A percentile compares a stretch with the other conserved stretches of the same genome.
These are phyloP conservation scores for Physocephala rufipes DNA, from an alignment of 2,888 invertebrate species.

Conservation along the genomic window DNA sequence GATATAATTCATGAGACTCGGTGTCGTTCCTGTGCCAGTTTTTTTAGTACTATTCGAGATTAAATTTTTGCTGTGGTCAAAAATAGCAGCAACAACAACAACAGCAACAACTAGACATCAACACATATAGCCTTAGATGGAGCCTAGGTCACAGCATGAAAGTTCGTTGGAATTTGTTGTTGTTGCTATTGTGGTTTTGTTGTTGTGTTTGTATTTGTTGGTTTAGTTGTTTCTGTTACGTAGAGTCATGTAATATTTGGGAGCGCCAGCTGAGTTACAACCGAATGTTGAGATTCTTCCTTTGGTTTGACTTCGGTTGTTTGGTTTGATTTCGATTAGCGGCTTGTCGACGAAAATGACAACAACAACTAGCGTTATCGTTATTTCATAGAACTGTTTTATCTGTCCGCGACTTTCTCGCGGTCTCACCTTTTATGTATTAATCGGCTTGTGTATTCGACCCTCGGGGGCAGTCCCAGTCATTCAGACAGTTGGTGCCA, in stretches of 20 bases:
- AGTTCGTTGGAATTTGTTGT: conserved; percentile 5
- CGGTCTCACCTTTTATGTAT: too few relatives aligned
- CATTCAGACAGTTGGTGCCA: conserved; percentile 12
- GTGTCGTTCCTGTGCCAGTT: too few relatives aligned
- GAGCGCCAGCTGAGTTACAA: conserved; percentile 34
- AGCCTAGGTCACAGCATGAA: conserved; percentile 29
- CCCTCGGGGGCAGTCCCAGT: too few relatives aligned
- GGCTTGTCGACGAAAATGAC: conserved; percentile 15
- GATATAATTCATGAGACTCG: too few relatives aligned
- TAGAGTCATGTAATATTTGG: conserved; percentile 23
- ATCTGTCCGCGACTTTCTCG: background rate
- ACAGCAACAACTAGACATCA: too few relatives aligned
- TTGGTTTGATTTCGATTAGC: background rate
- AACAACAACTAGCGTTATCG: background rate
- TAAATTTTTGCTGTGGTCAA: too few relatives aligned
- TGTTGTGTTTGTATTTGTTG: background rate
- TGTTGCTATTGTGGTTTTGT: background rate
- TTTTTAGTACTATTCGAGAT: too few relatives aligned
- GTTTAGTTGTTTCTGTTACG: conserved; percentile 6
- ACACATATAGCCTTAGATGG: conserved; percentile 19
- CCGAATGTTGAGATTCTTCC: conserved; percentile 29
- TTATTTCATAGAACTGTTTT: background rate
- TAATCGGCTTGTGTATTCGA: too few relatives aligned
- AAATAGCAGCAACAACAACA: too few relatives aligned
- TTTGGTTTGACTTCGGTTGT: conserved; percentile 6